Evolutionary conservation across 1,140 invertebrate species (phyloP), one percentile per base, ranked within the genome.

Genomic region (Pachypsylla venusta): DNA sequence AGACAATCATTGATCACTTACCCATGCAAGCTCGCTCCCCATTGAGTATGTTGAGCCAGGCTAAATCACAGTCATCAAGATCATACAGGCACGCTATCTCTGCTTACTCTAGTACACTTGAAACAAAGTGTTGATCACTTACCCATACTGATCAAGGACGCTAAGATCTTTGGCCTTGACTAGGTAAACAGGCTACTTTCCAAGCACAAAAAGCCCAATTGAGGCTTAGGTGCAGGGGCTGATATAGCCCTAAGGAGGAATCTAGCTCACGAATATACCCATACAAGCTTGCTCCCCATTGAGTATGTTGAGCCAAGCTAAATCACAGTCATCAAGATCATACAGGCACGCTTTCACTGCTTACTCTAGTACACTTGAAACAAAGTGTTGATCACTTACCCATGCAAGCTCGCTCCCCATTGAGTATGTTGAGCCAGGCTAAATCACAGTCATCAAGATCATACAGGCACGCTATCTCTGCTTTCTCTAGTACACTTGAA

Each of bases 21-120:
- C 77, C 77, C 70, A 77, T 73, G 63, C 74, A 69, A 53, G 84
- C 83, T 66, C 92, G 76, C 77, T 94, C 89, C 25, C 84, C 81
- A 74, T 97, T 97, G 16, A 92, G 73, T 54, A 85, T 77, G 60
- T 84, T 79, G 39, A 98, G 76, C 94, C 94, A 99, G 28, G 83
- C 80, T 54, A 87, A 82, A 75, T 98, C 95, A 60, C 83, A 80
- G 65, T 93, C 87, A 76, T 98, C 94, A 64, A 98, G 77, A 72
- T 98, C 93, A 74, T 98, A 98, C 59, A 84, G 83, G 74, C 90
- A 94, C 25, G 91, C 85, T 67, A 89, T 87, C 70, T 96, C 92
- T 12, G 92, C 84, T 70, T 85, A 76, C 26, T 87, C 77, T 56
- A 88, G 87, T 61, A 89, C 87, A 61, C 83, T 85, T 60, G 89